Evolutionary conservation across 2,888 invertebrate genomes (phyloP).

Genomic region (Pollenia angustigena): DNA sequence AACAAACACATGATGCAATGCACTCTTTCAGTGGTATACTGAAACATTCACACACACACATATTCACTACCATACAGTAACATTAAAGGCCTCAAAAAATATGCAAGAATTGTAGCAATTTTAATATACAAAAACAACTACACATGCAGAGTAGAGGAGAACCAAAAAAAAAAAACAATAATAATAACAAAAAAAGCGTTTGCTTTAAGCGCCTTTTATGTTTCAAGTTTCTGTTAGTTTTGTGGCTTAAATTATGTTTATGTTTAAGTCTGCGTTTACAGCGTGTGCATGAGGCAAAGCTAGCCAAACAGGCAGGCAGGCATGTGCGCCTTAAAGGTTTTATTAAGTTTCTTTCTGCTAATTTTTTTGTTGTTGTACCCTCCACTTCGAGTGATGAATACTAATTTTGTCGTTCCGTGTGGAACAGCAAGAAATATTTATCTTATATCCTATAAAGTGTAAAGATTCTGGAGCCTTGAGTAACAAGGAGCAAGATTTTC

Average conservation of each 20-base stretch:
- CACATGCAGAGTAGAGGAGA: background rate
- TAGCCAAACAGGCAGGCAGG: constrained; percentile 68
- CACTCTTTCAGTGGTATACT: too few relatives aligned
- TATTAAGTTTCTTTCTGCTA: constrained; percentile 42
- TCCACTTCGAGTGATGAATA: too few relatives aligned
- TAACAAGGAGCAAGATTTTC: too few relatives aligned
- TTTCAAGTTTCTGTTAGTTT: constrained; percentile 74
- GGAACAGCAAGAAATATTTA: too few relatives aligned
- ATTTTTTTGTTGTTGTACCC: constrained; percentile 32
- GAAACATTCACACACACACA: constrained; percentile 36
- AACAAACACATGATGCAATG: constrained; percentile 21
- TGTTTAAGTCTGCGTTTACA: constrained; percentile 24
- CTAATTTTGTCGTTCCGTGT: too few relatives aligned
- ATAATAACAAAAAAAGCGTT: constrained; percentile 24
- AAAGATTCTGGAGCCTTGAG: too few relatives aligned
- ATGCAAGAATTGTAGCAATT: constrained; percentile 69
- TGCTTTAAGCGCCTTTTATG: constrained; percentile 77
- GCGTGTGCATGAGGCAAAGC: constrained; percentile 32
- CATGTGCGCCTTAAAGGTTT: constrained; percentile 73
- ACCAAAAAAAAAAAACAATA: constrained; percentile 25
- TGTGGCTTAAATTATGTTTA: constrained; percentile 47
- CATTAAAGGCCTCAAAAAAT: constrained; percentile 54
- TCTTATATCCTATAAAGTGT: too few relatives aligned
- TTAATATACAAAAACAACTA: constrained; percentile 36
- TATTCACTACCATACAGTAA: constrained; percentile 32